phyloP scores from a whole-genome alignment of 2,113 vertebrate species.

The Pteruthius melanotis region DNA sequence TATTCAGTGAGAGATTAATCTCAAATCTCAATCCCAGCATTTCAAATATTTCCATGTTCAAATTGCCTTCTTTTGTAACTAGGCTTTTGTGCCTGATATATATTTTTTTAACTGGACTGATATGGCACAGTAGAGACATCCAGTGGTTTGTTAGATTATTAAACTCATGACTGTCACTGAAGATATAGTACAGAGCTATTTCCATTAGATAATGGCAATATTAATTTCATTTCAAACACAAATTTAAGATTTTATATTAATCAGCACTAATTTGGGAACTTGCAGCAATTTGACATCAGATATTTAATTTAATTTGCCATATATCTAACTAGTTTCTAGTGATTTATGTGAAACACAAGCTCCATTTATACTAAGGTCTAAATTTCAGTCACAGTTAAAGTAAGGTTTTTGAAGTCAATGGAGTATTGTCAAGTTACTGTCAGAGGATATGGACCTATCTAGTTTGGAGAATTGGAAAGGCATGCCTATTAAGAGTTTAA shows the following conservation, averaged over 20 bases:
- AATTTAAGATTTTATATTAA: conserved; percentile 13
- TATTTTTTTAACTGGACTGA: not conserved
- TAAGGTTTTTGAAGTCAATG: not conserved
- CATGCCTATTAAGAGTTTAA: not conserved
- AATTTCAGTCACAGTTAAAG: not conserved
- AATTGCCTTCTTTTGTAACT: not conserved
- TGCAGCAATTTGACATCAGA: not conserved
- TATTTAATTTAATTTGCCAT: conserved; percentile 28
- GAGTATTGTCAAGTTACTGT: not conserved
- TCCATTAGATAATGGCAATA: not conserved
- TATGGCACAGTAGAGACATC: conserved; percentile 36
- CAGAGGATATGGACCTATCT: not conserved
- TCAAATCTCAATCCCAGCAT: not conserved
- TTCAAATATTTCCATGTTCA: not conserved
- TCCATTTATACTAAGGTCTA: not conserved
- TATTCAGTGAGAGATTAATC: not conserved
- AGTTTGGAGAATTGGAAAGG: not conserved
- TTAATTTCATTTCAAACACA: not conserved
- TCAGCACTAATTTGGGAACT: not conserved
- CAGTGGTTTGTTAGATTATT: conserved; percentile 39
- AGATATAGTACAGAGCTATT: conserved; percentile 2
- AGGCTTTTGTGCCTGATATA: not conserved
- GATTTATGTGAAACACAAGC: not conserved
- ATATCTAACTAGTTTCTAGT: not conserved
- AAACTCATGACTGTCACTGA: conserved; percentile 26